Base-by-base conservation (phyloP, 1,140 invertebrate species). In the Grapholita molesta region DNA sequence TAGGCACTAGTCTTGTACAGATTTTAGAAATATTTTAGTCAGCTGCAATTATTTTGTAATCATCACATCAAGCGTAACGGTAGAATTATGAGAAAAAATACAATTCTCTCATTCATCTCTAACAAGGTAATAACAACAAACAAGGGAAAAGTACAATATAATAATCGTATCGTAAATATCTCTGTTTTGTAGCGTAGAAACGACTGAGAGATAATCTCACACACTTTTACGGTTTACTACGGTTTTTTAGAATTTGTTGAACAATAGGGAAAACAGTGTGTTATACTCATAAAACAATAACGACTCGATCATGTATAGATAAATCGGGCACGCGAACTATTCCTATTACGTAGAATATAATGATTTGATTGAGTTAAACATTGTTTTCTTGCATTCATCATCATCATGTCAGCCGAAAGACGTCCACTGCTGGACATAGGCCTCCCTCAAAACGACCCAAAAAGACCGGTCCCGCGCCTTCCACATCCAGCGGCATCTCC, bases 221-320 rank as follows among this genome's bases (percentile, higher is more conserved):
- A 25, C 7, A 28, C 25, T 61, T 61, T 28, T 61, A 61, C 55
- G 55, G 15, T 61, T 12, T 30, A 28, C 24, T 55, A 15, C n/a
- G 24, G n/a, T n/a, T 61, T 61, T 30, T 48, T 61, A 28, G n/a
- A 3, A 30, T 30, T 15, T 15, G 25, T 28, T 5, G 25, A 61
- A 61, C 55, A 61, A 61, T 61, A 48, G 55, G 28, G 23, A 61
- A 61, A 61, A 61, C n/a, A 2, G n/a, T 55, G 53, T 61, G 15
- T 38, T 38, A 61, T 61, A 61, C n/a, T n/a, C n/a, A 30, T 12
- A 61, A 12, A 61, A 61, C 24, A 28, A 61, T n/a, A 61, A 28
- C 11, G 15, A 28, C 11, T 15, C 55, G 24, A 28, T 61, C 12
- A 9, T 18, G n/a, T 28, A 30, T 8, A 38, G n/a, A 25, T 28